A percentile compares a stretch with the other conserved stretches of the same genome.
Evolutionary conservation across 2,888 invertebrate genomes (phyloP).

Genomic region (Scaptomyza tumidula): DNA sequence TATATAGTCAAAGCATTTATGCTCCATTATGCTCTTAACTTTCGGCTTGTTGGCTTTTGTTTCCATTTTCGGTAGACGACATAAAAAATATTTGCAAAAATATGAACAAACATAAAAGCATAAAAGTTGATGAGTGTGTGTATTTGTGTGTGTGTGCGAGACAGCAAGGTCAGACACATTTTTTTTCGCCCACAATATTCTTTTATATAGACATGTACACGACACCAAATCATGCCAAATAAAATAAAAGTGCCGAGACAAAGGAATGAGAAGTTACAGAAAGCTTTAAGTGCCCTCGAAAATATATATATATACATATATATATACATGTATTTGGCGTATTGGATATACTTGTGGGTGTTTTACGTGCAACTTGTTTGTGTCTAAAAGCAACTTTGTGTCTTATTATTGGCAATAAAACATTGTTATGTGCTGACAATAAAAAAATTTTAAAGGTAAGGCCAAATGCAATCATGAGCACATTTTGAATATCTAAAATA

Average conservation of each 20-base stretch:
- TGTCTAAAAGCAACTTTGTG: constrained; percentile 22
- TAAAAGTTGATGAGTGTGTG: constrained; percentile 35
- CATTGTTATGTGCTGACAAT: constrained; percentile 22
- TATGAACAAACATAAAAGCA: constrained; percentile 53
- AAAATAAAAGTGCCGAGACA: constrained; percentile 35
- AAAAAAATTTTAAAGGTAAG: constrained; percentile 24
- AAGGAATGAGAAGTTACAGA: constrained; percentile 9
- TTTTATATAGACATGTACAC: constrained; percentile 29
- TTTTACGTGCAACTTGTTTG: constrained; percentile 9
- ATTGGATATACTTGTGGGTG: constrained; percentile 7
- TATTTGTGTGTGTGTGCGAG: constrained; percentile 14
- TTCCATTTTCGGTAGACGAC: constrained; percentile 39
- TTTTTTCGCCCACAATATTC: constrained; percentile 19
- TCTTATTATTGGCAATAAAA: constrained; percentile 25
- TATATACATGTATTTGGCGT: constrained; percentile 1
- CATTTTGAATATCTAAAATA: background rate
- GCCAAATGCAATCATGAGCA: constrained; percentile 15
- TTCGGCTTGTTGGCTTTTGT: constrained; percentile 55
- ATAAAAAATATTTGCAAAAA: constrained; percentile 61
- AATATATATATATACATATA: constrained; percentile 1
- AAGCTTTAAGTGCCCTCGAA: constrained; percentile 28
- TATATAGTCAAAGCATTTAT: constrained; percentile 71
- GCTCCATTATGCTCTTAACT: constrained; percentile 75
- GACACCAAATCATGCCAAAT: constrained; percentile 36
- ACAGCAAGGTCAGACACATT: constrained; percentile 52